Conservation (phyloP, 2,888 invertebrate species). For the Trichogramma evanescens region DNA sequence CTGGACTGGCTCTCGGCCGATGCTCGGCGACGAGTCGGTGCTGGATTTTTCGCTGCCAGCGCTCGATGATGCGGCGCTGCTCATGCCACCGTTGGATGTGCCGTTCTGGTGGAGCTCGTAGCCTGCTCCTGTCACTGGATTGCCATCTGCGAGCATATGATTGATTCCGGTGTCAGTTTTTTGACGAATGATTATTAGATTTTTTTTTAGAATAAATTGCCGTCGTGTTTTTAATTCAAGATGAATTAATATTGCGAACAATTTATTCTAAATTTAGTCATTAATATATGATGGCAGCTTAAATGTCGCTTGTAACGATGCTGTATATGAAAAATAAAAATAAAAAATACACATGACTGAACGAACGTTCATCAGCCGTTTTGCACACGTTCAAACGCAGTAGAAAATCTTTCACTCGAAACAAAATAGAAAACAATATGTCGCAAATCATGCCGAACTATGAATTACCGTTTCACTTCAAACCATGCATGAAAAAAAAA, state of each 20-base stretch:
- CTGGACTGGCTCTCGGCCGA: constrained; percentile 31
- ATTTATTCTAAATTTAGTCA: too few species aligned
- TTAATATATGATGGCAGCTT: too few species aligned
- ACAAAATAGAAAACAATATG: too few species aligned
- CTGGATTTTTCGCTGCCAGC: constrained; percentile 40
- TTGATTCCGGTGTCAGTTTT: background rate
- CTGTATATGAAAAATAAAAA: background rate
- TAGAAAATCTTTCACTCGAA: too few species aligned
- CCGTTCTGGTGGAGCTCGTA: constrained; percentile 49
- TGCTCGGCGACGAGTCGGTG: constrained; percentile 34
- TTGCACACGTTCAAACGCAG: too few species aligned
- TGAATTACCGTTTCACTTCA: too few species aligned
- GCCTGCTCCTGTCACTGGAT: constrained; percentile 53
- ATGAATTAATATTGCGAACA: too few species aligned
- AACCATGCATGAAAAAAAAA: background rate
- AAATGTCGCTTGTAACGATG: background rate
- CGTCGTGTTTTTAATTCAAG: too few species aligned
- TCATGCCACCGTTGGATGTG: constrained; percentile 53
- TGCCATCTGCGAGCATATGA: constrained; percentile 46
- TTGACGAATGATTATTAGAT: background rate
- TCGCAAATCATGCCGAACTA: too few species aligned
- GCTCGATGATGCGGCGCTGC: constrained; percentile 34
- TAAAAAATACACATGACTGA: background rate
- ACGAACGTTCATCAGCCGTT: background rate
- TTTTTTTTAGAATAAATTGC: too few species aligned